Conservation (phyloP, 2,888 invertebrate species). For the Terebella lapidaria region DNA sequence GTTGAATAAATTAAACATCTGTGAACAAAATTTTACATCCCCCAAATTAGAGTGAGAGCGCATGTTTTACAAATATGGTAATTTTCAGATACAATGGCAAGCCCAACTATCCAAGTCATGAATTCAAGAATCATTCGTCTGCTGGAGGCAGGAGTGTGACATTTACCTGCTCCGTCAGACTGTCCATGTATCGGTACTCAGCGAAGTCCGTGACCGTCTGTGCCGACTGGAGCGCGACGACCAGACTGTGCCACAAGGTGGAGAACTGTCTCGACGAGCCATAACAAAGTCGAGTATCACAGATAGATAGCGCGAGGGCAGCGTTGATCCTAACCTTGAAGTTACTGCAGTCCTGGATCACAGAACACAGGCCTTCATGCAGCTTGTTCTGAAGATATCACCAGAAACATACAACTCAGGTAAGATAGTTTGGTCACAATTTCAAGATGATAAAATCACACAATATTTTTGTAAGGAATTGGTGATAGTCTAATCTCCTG, state of each 20-base stretch:
- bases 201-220: constrained; percentile 74
- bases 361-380: constrained; percentile 56
- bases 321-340: constrained; percentile 88
- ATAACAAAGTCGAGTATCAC: constrained; percentile 65
- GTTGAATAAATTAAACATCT: too few relatives aligned
- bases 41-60: too few relatives aligned
- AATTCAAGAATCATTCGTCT: too few relatives aligned
- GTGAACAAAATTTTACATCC: too few relatives aligned
- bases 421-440: not conserved
- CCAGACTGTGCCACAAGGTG: constrained; percentile 66
- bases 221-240: constrained; percentile 72
- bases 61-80: too few relatives aligned
- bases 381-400: not conserved
- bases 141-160: not conserved
- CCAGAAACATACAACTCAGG: not conserved
- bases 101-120: too few relatives aligned
- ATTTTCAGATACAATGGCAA: too few relatives aligned
- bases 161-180: constrained; percentile 72
- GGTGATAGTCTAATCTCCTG: too few relatives aligned
- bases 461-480: too few relatives aligned
- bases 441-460: not conserved
- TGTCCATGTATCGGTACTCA: constrained; percentile 80
- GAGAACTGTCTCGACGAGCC: constrained; percentile 59
- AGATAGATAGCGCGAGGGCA: constrained; percentile 65
- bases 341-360: constrained; percentile 72